Evolutionary conservation across 1,140 invertebrate genomes (phyloP).

Genomic region (Dufourea novaeangliae): DNA sequence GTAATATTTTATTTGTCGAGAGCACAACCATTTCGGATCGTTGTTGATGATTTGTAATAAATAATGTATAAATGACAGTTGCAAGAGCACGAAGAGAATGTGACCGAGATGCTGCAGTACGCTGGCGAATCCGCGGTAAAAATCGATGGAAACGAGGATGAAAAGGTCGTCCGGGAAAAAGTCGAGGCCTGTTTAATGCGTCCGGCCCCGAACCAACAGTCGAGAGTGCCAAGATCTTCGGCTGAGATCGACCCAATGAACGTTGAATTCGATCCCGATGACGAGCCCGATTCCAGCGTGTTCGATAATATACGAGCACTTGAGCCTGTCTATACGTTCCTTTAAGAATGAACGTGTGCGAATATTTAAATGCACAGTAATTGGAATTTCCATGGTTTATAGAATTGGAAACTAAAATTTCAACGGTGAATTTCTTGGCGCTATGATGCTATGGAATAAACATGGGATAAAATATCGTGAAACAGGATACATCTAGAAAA

Average conservation of each 20-base stretch:
- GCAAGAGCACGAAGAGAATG: conserved; percentile 58
- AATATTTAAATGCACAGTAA: background rate
- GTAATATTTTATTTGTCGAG: too few species aligned
- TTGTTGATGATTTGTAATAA: too few species aligned
- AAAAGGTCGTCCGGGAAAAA: conserved; percentile 63
- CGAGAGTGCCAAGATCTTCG: conserved; percentile 49
- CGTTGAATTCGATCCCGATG: conserved; percentile 72
- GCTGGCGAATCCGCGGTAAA: conserved; percentile 61
- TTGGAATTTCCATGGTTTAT: background rate
- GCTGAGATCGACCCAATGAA: conserved; percentile 54
- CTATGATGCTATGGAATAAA: too few species aligned
- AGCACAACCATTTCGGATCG: background rate
- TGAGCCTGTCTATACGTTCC: conserved; percentile 59
- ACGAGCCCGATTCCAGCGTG: conserved; percentile 60
- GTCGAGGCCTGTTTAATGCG: conserved; percentile 66
- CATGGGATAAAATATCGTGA: background rate
- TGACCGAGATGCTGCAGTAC: conserved; percentile 65
- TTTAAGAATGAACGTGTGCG: background rate
- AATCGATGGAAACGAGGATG: conserved; percentile 62
- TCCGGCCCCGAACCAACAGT: conserved; percentile 52
- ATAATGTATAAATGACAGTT: conserved; percentile 46
- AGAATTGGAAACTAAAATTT: background rate
- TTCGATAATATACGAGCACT: conserved; percentile 59
- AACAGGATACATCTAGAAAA: background rate
- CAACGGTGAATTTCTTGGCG: background rate